Base-by-base conservation (phyloP, 2,888 invertebrate species). In the Laspeyria flexula region DNA sequence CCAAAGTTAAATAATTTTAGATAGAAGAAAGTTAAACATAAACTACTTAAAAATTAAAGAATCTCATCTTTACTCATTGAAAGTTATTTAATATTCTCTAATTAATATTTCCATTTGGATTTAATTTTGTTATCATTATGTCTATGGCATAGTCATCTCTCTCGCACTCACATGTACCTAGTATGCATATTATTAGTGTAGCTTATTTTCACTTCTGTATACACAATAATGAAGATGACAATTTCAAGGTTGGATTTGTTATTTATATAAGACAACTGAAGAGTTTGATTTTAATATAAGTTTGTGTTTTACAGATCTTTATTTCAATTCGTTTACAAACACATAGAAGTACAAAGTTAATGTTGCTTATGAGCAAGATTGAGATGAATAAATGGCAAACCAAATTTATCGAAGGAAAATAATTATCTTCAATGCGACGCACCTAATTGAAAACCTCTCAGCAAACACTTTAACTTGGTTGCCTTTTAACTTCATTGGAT, bases 401-500 rank as follows among this genome's bases (percentile, higher is more conserved):
- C n/a, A n/a, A n/a, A n/a, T n/a, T 27, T 16, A 41, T 21, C 33
- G 15, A 35, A 38, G 18, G 11, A 48, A 42, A 40, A 64, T 9
- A 55, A 50, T 34, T 43, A 53, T 46, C 46, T 48, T 43, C 43
- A n/a, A 51, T 48, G 35, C 39, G n/a, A n/a, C 3, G 21, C 12
- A 33, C 27, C 15, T 52, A 62, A 62, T 54, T 53, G 46, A 38
- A 56, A 50, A 61, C 16, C 39, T 56, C 39, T 46, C 11, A 15
- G 21, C 39, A 48, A 60, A 56, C 52, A 48, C 33, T 53, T 48
- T 46, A 23, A 34, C 37, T 31, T 30, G 11, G 25, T 35, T 55
- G 40, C 15, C 33, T 65, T 68, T 51, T 58, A 66, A 58, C 43
- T 54, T 37, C 15, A 48, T 38, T 53, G 31, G 41, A 25, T 49